Evolutionary conservation across 2,797 vertebrate species (phyloP).

Genomic region (Aplochiton taeniatus): DNA sequence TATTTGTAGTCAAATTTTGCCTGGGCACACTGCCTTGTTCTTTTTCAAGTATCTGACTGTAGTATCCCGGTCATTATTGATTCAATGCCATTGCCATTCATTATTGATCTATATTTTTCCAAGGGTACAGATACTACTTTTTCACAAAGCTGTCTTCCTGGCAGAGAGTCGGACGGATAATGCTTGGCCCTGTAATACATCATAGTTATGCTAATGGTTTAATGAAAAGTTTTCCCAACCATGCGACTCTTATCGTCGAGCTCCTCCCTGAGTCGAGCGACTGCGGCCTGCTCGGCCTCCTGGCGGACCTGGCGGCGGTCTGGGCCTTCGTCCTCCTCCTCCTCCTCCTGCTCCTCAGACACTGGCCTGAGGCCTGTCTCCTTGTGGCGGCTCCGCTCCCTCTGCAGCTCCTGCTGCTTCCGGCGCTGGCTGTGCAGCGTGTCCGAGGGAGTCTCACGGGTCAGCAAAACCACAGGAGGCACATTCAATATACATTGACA

Average conservation of each 20-base stretch:
- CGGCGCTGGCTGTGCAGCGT: conserved; percentile 36
- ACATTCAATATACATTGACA: background rate
- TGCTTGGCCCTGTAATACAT: background rate
- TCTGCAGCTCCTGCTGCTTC: conserved; percentile 19
- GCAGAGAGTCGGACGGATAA: background rate
- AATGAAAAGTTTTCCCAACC: conserved; percentile 36
- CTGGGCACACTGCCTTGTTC: background rate
- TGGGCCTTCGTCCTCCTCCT: conserved; percentile 44
- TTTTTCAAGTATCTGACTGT: no score
- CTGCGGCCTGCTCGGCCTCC: conserved; percentile 28
- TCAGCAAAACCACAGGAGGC: conserved; percentile 6
- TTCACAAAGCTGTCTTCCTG: background rate
- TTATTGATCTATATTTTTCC: no score
- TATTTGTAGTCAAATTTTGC: conserved; percentile 32
- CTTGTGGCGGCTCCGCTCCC: conserved; percentile 53
- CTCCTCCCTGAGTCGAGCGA: conserved; percentile 31
- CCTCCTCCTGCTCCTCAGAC: conserved; percentile 36
- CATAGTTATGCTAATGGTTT: background rate
- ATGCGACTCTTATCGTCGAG: conserved; percentile 37
- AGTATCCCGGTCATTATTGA: no score
- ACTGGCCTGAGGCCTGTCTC: conserved; percentile 50
- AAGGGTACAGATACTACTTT: no score
- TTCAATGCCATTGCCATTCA: no score
- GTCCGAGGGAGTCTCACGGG: conserved; percentile 50
- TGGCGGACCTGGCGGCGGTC: conserved; percentile 26